These are phyloP conservation scores for Encarsia formosa DNA, from an alignment of 2,888 invertebrate genomes.

Conservation along the genomic window DNA sequence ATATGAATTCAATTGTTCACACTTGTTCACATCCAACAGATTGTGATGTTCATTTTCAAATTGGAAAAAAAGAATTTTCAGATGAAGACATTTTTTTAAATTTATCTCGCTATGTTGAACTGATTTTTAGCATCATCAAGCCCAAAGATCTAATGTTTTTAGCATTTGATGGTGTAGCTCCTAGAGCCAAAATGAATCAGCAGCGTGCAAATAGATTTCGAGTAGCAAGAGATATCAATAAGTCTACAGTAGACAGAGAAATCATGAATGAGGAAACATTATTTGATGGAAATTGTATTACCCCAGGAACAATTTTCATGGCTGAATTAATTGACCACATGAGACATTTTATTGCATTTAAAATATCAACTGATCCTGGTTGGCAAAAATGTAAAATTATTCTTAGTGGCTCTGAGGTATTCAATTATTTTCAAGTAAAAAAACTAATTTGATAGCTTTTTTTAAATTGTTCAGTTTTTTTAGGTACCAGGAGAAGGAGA, in stretches of 20 bases:
- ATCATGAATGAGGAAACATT: constrained; percentile 71
- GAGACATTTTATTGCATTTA: constrained; percentile 79
- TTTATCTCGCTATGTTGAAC: constrained; percentile 87
- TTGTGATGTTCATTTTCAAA: constrained; percentile 84
- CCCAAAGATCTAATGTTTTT: constrained; percentile 92
- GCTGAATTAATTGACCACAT: constrained; percentile 78
- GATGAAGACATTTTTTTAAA: constrained; percentile 88
- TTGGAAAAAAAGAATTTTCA: constrained; percentile 55
- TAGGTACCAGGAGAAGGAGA: constrained; percentile 95
- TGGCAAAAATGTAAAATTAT: constrained; percentile 86
- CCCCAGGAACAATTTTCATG: constrained; percentile 95
- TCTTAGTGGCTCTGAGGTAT: constrained; percentile 90
- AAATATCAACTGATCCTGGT: constrained; percentile 75
- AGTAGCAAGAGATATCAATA: constrained; percentile 78
- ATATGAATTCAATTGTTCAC: constrained; percentile 97
- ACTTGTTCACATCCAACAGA: constrained; percentile 96
- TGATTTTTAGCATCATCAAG: constrained; percentile 86
- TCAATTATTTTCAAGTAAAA: not conserved
- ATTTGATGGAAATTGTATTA: constrained; percentile 97
- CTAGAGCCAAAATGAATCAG: constrained; percentile 97
- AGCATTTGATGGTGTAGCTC: constrained; percentile 97
- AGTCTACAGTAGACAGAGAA: constrained; percentile 57
- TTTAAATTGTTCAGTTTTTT: not conserved
- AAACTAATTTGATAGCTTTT: not conserved
- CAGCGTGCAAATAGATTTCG: constrained; percentile 87